Percentiles rank a stretch among this genome's conserved stretches.
Evolutionary conservation across 2,797 vertebrate species (phyloP).

Genomic region (Sciurus vulgaris): DNA sequence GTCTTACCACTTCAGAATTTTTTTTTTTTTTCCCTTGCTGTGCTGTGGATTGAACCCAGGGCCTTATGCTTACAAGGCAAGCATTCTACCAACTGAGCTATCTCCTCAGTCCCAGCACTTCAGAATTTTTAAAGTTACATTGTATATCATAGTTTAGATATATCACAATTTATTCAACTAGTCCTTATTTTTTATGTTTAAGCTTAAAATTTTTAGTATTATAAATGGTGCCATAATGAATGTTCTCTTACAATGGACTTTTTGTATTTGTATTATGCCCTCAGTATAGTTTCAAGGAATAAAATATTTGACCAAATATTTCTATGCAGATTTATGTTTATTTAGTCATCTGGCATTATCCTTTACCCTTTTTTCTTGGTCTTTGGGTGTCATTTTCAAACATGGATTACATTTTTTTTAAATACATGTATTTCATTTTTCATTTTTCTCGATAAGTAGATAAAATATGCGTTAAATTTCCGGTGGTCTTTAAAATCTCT

Average conservation of each 20-base stretch:
- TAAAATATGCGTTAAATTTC: background rate
- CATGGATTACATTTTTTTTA: constrained; percentile 1
- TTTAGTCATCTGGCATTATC: background rate
- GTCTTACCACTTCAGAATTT: constrained; percentile 3
- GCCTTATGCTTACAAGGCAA: too few relatives aligned
- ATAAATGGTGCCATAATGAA: background rate
- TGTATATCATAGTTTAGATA: constrained; percentile 2
- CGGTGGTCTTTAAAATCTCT: background rate
- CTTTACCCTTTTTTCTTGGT: background rate
- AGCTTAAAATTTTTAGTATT: background rate
- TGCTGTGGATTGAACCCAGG: too few relatives aligned
- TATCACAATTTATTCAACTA: background rate
- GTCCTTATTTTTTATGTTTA: background rate
- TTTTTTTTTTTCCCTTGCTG: background rate
- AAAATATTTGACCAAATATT: constrained; percentile 23
- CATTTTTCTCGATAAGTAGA: constrained; percentile 3
- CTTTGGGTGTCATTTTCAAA: constrained; percentile 7
- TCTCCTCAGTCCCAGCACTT: background rate
- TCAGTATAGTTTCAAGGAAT: background rate
- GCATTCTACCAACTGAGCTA: too few relatives aligned
- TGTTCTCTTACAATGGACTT: background rate
- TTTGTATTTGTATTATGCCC: background rate
- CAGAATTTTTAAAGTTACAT: background rate
- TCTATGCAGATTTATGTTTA: background rate
- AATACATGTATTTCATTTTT: background rate